Conservation (phyloP, 2,113 vertebrate species). For the Echinops telfairi region DNA sequence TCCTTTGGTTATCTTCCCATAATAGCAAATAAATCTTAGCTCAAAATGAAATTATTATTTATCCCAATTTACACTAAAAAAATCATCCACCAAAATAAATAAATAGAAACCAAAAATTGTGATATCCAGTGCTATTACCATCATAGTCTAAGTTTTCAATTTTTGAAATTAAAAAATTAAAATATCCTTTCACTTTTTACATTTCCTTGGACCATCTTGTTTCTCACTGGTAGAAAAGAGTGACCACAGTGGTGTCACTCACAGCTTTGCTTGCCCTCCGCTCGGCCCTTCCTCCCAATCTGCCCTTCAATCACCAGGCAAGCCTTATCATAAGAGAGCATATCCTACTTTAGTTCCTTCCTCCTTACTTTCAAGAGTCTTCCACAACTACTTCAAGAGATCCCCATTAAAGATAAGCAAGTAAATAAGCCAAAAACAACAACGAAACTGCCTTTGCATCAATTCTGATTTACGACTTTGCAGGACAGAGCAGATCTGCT, state of each 20-base stretch:
- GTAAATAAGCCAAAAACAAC: not conserved
- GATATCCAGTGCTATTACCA: not conserved
- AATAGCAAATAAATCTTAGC: not conserved
- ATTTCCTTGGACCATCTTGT: not conserved
- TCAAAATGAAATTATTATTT: conserved; percentile 3
- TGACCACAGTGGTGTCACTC: not conserved
- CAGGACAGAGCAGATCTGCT: not conserved
- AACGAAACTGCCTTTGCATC: not conserved
- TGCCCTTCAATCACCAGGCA: not conserved
- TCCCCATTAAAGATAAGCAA: not conserved
- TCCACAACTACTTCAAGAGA: not conserved
- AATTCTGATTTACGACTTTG: not conserved
- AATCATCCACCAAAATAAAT: not conserved
- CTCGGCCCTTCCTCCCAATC: not conserved
- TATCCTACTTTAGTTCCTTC: not conserved
- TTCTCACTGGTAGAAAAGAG: not conserved
- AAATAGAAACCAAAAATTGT: not conserved
- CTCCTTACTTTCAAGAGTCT: not conserved
- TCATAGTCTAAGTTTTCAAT: not conserved
- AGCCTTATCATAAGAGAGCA: not conserved
- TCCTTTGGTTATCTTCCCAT: not conserved
- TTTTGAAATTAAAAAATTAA: not conserved
- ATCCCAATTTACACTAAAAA: not conserved
- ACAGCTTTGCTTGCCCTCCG: too few relatives aligned
- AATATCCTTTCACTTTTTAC: not conserved